Evolutionary conservation across 2,888 invertebrate species (phyloP).

Genomic region (Hedya salicella): DNA sequence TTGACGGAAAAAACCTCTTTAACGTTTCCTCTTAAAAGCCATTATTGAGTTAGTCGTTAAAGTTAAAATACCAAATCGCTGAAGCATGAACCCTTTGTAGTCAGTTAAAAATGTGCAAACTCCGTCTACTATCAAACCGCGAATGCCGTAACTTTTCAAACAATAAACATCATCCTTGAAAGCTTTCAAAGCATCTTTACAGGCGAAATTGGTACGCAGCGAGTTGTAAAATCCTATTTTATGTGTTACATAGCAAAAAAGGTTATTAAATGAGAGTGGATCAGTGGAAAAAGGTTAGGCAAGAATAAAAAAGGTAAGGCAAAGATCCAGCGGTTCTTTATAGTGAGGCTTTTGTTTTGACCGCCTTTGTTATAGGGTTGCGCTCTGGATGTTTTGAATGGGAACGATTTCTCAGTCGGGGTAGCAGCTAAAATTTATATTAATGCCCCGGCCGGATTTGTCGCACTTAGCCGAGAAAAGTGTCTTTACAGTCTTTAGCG

Average conservation of each 20-base stretch:
- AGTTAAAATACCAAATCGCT: slow-evolving; percentile 21
- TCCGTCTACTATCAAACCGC: slow-evolving; percentile 34
- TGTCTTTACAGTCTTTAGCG: slow-evolving; percentile 28
- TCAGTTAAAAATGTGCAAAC: slow-evolving; percentile 41
- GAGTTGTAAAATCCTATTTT: slow-evolving; percentile 58
- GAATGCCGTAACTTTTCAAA: slow-evolving; percentile 36
- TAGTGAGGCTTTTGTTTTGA: slow-evolving; percentile 69
- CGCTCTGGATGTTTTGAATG: slow-evolving; percentile 64
- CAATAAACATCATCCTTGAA: slow-evolving; percentile 43
- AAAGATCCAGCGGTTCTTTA: slow-evolving; percentile 65
- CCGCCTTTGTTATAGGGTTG: slow-evolving; percentile 52
- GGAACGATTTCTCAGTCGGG: slow-evolving; percentile 70
- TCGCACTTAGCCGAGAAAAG: slow-evolving; percentile 30
- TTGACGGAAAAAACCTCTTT: not conserved
- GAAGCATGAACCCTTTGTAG: slow-evolving; percentile 36
- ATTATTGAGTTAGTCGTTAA: slow-evolving; percentile 10
- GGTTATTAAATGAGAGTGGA: slow-evolving; percentile 74
- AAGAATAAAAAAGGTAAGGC: slow-evolving; percentile 72
- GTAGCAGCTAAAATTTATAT: slow-evolving; percentile 58
- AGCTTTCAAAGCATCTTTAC: slow-evolving; percentile 42
- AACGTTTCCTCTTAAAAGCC: slow-evolving; percentile 1
- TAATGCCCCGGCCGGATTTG: slow-evolving; percentile 44
- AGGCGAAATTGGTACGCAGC: slow-evolving; percentile 41
- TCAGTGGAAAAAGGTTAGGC: slow-evolving; percentile 73
- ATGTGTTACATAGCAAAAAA: slow-evolving; percentile 58